Evolutionary conservation across 1,140 invertebrate genomes (phyloP).

Genomic region (Trichomalopsis sarcophagae): DNA sequence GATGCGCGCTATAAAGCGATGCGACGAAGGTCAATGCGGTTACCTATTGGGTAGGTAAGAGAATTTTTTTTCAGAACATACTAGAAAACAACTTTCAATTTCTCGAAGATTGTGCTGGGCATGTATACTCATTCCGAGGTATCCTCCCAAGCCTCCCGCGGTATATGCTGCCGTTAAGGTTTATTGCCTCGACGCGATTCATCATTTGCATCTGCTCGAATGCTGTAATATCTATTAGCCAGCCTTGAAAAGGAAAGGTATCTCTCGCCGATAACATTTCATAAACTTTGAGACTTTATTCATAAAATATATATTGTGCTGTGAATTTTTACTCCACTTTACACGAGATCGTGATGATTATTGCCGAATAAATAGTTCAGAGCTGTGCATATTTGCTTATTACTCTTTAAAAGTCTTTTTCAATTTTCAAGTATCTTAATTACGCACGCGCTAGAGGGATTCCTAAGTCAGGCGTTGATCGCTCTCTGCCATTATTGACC

Average conservation of each 20-base stretch:
- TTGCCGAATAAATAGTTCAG: background rate
- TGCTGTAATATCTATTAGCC: constrained; percentile 51
- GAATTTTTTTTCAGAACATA: constrained; percentile 27
- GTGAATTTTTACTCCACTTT: background rate
- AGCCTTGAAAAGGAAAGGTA: constrained; percentile 53
- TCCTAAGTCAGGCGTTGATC: background rate
- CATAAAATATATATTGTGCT: background rate
- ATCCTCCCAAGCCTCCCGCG: constrained; percentile 27
- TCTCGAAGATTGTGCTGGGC: constrained; percentile 47
- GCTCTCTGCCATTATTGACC: constrained; percentile 4
- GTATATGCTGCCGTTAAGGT: constrained; percentile 39
- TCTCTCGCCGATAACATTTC: constrained; percentile 15
- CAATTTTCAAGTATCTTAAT: constrained; percentile 2
- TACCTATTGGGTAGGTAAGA: constrained; percentile 37
- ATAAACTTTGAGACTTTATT: background rate
- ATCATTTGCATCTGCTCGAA: constrained; percentile 46
- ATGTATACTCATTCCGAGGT: background rate
- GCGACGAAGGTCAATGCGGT: constrained; percentile 52
- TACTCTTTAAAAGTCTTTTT: background rate
- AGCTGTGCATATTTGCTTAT: background rate
- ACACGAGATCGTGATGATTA: too few species aligned
- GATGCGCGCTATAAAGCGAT: background rate
- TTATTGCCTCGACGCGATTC: constrained; percentile 42
- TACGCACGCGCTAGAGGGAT: background rate
- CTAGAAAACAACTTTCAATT: constrained; percentile 58